Evolutionary conservation across 2,888 invertebrate genomes (phyloP), one percentile per base, ranked within the genome.

Genomic region (Fragum whitleyi): DNA sequence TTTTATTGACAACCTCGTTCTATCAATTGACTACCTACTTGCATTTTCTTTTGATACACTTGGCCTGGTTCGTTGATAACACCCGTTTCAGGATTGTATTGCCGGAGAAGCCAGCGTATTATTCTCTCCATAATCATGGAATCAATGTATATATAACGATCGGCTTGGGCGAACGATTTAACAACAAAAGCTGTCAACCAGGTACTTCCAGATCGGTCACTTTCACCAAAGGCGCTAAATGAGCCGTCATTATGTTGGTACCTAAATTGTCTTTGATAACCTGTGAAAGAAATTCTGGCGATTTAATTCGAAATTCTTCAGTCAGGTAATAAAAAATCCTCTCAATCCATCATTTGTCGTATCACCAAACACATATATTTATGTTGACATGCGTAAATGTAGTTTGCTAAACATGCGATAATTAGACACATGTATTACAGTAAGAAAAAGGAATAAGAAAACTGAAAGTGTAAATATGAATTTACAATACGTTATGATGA

Each of bases 261-360:
- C 0, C 97, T 97, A 92, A 99, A 95, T 91, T 99, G 96, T 80
- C 97, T 96, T 92, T 99, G 99, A 94, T 98, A 99, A 2, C 98
- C 94, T 94, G 55, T 21, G 21, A 26, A 1, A 69, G 19, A 47
- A 28, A 65, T n/a, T n/a, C n/a, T n/a, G n/a, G n/a, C n/a, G n/a
- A 9, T n/a, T n/a, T n/a, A n/a, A n/a, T n/a, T n/a, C n/a, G n/a
- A n/a, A n/a, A n/a, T n/a, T 16, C 23, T 21, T 16, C 7, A 7
- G 7, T 57, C 9, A 21, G 11, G 9, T 7, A 23, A 16, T 16
- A 42, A 42, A 16, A 16, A 9, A 16, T 42, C n/a, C n/a, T n/a
- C n/a, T n/a, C n/a, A n/a, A n/a, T n/a, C n/a, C n/a, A n/a, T n/a
- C n/a, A n/a, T n/a, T n/a, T n/a, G n/a, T n/a, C n/a, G n/a, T n/a